These are phyloP conservation scores for Hesperophylax magnus DNA, from an alignment of 1,140 invertebrate species.

Conservation along the genomic window DNA sequence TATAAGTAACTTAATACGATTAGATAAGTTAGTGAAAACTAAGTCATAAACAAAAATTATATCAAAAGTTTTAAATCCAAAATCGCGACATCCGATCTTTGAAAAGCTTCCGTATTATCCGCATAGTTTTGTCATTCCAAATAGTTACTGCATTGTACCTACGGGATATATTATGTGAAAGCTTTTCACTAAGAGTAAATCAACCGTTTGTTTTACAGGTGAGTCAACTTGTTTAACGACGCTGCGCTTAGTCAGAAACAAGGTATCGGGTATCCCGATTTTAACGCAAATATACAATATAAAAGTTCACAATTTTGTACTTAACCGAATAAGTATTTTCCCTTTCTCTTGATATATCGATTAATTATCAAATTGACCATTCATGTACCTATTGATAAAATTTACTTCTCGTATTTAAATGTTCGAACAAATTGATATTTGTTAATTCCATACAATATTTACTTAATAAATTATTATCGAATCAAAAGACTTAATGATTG, in stretches of 20 bases:
- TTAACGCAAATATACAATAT: slow-evolving; percentile 14
- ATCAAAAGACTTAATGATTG: slow-evolving; percentile 34
- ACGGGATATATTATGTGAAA: slow-evolving; percentile 9
- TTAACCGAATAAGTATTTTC: slow-evolving; percentile 20
- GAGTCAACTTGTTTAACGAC: neutral
- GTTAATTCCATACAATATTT: slow-evolving; percentile 38
- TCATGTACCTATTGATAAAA: neutral
- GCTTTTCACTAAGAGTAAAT: neutral
- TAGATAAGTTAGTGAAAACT: slow-evolving; percentile 58
- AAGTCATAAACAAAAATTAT: slow-evolving; percentile 57
- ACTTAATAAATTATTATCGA: slow-evolving; percentile 39
- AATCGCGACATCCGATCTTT: slow-evolving; percentile 31
- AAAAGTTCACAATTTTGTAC: slow-evolving; percentile 25
- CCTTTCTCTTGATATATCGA: neutral
- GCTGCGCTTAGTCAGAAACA: neutral
- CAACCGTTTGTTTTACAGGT: neutral
- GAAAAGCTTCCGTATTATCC: neutral
- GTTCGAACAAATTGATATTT: slow-evolving; percentile 6
- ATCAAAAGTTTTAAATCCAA: slow-evolving; percentile 45
- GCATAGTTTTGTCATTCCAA: slow-evolving; percentile 9
- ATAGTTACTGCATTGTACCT: neutral
- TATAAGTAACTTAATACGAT: slow-evolving; percentile 56
- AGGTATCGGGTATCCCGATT: slow-evolving; percentile 22
- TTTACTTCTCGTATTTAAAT: neutral
- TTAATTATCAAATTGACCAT: slow-evolving; percentile 10